Conservation (phyloP, 2,113 vertebrate genomes). For the Pituophis catenifer region DNA sequence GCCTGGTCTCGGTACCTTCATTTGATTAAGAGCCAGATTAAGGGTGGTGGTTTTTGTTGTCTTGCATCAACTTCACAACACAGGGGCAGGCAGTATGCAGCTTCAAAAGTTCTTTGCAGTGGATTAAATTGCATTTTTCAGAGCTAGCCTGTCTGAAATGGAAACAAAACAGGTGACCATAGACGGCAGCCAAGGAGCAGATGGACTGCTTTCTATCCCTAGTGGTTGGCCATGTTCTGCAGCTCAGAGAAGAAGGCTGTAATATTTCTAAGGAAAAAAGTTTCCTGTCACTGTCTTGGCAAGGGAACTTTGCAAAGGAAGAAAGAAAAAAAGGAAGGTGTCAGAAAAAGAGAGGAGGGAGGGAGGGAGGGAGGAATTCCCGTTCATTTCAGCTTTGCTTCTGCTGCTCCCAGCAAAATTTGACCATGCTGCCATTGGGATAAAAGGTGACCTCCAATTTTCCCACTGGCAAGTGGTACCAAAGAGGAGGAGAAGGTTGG, state of each 20-base stretch:
- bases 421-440: background rate
- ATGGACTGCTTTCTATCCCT: background rate
- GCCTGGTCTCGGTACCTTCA: background rate
- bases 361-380: background rate
- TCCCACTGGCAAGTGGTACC: background rate
- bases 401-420: background rate
- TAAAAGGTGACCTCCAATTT: background rate
- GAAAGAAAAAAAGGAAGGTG: background rate
- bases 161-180: background rate
- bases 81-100: background rate
- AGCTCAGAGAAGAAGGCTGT: background rate
- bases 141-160: background rate
- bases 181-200: background rate
- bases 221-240: background rate
- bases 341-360: background rate
- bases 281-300: background rate
- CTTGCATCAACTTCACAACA: background rate
- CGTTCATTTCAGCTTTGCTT: background rate
- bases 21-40: background rate
- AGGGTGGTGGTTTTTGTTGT: background rate
- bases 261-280: background rate
- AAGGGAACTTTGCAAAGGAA: background rate
- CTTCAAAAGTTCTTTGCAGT: background rate
- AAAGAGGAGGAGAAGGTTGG: background rate
- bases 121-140: background rate